Evolutionary conservation across 2,797 vertebrate genomes (phyloP).

Genomic region (Leptatherina wallacei): DNA sequence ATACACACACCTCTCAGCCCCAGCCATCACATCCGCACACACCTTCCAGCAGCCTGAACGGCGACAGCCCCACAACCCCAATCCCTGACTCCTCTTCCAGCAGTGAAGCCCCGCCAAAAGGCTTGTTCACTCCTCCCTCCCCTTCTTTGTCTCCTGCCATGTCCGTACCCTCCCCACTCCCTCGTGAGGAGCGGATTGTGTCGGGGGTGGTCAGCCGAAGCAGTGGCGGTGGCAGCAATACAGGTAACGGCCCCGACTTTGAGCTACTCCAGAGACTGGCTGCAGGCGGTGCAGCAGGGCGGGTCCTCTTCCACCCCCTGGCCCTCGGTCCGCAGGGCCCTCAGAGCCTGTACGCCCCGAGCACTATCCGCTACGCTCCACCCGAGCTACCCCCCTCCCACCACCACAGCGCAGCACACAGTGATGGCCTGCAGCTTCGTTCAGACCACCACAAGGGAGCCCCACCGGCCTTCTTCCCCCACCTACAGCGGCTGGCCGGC

Average conservation of each 20-base stretch:
- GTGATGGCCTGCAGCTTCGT: slow-evolving; percentile 81
- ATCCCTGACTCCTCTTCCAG: slow-evolving; percentile 82
- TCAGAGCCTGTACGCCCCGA: slow-evolving; percentile 88
- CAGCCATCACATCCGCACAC: slow-evolving; percentile 74
- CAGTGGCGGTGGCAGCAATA: slow-evolving; percentile 48
- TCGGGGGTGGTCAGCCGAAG: slow-evolving; percentile 64
- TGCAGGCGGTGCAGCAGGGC: slow-evolving; percentile 82
- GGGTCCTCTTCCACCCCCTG: slow-evolving; percentile 87
- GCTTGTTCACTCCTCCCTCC: slow-evolving; percentile 82
- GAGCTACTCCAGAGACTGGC: slow-evolving; percentile 86
- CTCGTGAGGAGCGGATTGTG: slow-evolving; percentile 77
- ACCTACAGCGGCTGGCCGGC: slow-evolving; percentile 88
- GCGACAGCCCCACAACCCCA: slow-evolving; percentile 80
- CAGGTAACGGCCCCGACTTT: slow-evolving; percentile 75
- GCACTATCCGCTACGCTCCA: slow-evolving; percentile 91
- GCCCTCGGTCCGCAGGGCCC: slow-evolving; percentile 84
- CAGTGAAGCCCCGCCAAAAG: slow-evolving; percentile 77
- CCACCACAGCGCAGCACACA: slow-evolving; percentile 67
- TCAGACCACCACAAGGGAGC: slow-evolving; percentile 83
- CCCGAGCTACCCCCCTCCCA: slow-evolving; percentile 86
- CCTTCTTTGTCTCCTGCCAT: slow-evolving; percentile 82
- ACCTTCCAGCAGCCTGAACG: slow-evolving; percentile 79
- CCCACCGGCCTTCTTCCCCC: slow-evolving; percentile 87
- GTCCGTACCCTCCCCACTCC: slow-evolving; percentile 82
- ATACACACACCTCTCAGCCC: slow-evolving; percentile 64